Evolutionary conservation across 2,888 invertebrate species (phyloP).

Genomic region (Dryobotodes eremita): DNA sequence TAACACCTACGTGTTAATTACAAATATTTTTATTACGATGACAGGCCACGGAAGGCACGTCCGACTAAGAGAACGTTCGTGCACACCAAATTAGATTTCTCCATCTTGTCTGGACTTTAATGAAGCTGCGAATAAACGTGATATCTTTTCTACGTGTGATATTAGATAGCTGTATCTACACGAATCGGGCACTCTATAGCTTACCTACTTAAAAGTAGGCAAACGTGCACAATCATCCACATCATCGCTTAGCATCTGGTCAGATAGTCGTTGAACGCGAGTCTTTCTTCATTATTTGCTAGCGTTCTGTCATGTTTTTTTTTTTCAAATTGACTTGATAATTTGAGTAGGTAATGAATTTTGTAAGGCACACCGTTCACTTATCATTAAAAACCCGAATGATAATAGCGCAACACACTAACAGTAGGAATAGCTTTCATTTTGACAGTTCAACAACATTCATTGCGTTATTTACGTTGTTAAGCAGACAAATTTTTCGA

Average conservation of each 20-base stretch:
- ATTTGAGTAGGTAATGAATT: no score
- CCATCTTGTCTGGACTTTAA: conserved; percentile 43
- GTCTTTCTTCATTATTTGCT: no score
- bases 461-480: no score
- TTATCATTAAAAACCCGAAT: no score
- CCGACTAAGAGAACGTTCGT: conserved; percentile 52
- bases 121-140: conserved; percentile 36
- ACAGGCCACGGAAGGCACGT: conserved; percentile 45
- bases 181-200: background rate
- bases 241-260: background rate
- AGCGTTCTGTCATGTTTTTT: no score
- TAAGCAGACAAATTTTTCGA: no score
- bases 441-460: background rate
- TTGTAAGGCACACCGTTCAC: no score
- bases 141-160: conserved; percentile 45
- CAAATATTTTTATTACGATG: conserved; percentile 51
- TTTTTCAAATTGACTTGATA: no score
- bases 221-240: background rate
- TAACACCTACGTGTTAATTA: conserved; percentile 41
- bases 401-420: background rate
- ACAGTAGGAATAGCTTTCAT: background rate
- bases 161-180: conserved; percentile 34
- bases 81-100: conserved; percentile 58
- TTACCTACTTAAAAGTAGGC: background rate
- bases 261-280: no score